Base-by-base conservation (phyloP, 1,140 invertebrate species). In the Diabrotica virgifera region DNA sequence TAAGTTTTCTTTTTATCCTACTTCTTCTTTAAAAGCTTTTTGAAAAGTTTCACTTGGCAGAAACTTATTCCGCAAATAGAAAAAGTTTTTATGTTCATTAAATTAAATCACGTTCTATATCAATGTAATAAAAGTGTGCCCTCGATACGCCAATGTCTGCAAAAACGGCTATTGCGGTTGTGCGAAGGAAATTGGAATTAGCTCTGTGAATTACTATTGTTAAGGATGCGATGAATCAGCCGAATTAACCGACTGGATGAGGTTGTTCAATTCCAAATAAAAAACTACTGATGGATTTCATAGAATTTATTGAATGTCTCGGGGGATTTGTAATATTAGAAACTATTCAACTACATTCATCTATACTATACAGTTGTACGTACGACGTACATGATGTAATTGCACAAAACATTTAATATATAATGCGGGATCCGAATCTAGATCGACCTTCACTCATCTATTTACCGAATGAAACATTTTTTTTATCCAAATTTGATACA, bases 221-320 rank as follows among this genome's bases (percentile, higher is more conserved):
- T 57, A n/a, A 57, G 36, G 55, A 57, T 57, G 55, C 55, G 55
- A 57, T 57, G 55, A 57, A 57, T 57, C 55, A 57, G 55, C 55
- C 55, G 55, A 57, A 57, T 57, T 57, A 57, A 37, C 55, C 12
- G 24, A 36, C 55, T 36, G 36, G 37, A 57, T 57, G 55, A 36
- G 55, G 24, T 36, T 57, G 35, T 57, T 57, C 36, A 57, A 36
- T 57, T 36, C 55, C 55, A 11, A 57, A 57, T 57, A 37, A 57
- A 57, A 57, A 57, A 57, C 55, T 57, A 57, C 36, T 13, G 55
- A 57, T 57, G 35, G 55, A 36, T n/a, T 57, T 36, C 24, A 57
- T 57, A 46, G 40, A 46, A 46, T 46, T 46, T 46, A 46, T 46
- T 46, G 40, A 46, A 46, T 46, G 40, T 46, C 40, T 46, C 40